Evolutionary conservation across 2,888 invertebrate genomes (phyloP), one percentile per base, ranked within the genome.

Genomic region (Cotesia congregata): DNA sequence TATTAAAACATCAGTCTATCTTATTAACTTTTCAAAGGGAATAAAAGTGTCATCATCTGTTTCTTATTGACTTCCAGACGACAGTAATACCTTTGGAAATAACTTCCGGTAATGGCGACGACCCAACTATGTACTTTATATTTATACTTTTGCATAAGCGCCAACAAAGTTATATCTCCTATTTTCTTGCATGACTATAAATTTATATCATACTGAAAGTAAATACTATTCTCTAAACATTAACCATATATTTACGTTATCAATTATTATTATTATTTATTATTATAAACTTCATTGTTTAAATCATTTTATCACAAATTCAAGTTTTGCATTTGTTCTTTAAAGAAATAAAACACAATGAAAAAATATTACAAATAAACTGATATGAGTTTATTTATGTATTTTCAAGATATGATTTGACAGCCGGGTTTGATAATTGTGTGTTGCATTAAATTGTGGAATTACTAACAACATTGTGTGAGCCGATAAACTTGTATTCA

Each of bases 71-170:
- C 81, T 65, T 81, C 81, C 80, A 79, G 80, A 79, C 80, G 79
- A 77, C 80, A 79, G 82, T 80, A 82, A 81, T 82, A 71, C 62
- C 67, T 68, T 83, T 80, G 80, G 81, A 79, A 83, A 81, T 78
- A 80, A 80, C 83, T 85, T 85, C 83, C 83, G 82, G 82, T 83
- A 83, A 84, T 80, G 78, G 74, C 67, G 64, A 6, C 12, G 30
- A 12, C 61, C 39, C 30, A 61, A 62, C 60, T 74, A 30, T 30
- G 30, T 30, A 72, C 50, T 80, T 75, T 67, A 77, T 78, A 73
- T 50, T 59, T 61, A 59, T 73, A 77, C 75, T 60, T 72, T 75
- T 69, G 74, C 76, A 75, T 72, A 15, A 69, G 17, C 38, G 77
- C 60, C 39, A 67, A 65, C 68, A 77, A 67, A 38, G 39, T 77